Conservation (phyloP, 2,888 invertebrate species). For the Drosophila seclusa region DNA sequence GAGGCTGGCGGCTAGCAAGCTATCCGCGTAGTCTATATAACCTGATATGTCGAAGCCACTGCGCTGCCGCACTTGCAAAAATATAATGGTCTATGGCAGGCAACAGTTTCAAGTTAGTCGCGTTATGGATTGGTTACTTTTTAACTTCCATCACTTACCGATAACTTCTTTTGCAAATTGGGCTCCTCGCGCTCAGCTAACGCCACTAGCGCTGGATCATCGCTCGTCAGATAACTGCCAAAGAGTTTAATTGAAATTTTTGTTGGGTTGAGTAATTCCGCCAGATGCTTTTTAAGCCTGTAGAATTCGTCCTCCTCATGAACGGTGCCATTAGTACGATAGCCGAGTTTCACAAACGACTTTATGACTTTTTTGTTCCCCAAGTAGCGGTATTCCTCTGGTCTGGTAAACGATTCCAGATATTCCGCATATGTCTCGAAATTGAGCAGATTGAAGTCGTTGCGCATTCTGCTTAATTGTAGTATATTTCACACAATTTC, state of each 20-base stretch:
- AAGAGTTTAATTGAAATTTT: conserved; percentile 85
- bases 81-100: conserved; percentile 53
- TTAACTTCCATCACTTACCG: conserved; percentile 85
- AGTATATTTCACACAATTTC: background rate
- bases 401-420: conserved; percentile 90
- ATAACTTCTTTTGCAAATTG: conserved; percentile 90
- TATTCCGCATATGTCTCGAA: conserved; percentile 90
- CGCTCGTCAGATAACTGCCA: conserved; percentile 87
- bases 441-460: conserved; percentile 64
- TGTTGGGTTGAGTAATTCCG: conserved; percentile 87
- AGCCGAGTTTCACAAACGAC: conserved; percentile 91
- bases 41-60: conserved; percentile 63
- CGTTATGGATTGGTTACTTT: too few species aligned
- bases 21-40: conserved; percentile 59
- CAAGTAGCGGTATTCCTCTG: conserved; percentile 90
- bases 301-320: conserved; percentile 88
- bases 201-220: conserved; percentile 88
- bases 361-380: conserved; percentile 89
- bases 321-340: conserved; percentile 85
- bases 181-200: conserved; percentile 86
- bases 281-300: conserved; percentile 86
- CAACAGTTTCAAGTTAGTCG: background rate
- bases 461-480: conserved; percentile 4
- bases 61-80: conserved; percentile 43
- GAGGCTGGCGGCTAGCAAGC: conserved; percentile 28